A percentile compares a stretch with the other conserved stretches of the same genome.
phyloP scores from a whole-genome alignment of 1,140 invertebrate genomes.

The Caenorhabditis inopinata region DNA sequence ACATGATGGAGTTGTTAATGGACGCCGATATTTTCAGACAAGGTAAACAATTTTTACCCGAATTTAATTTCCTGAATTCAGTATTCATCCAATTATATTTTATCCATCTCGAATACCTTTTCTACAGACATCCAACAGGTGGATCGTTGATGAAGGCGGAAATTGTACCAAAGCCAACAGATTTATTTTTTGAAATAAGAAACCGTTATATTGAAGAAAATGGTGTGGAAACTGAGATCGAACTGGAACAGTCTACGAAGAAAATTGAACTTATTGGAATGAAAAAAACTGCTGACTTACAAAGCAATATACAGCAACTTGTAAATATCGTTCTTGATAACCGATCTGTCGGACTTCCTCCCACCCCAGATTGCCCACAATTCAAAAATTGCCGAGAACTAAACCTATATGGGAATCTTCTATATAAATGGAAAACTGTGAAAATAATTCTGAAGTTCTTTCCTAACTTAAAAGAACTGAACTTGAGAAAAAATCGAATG shows the following conservation, averaged over 20 bases:
- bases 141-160: slow-evolving; percentile 34
- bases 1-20: slow-evolving; percentile 45
- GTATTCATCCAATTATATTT: slow-evolving; percentile 1
- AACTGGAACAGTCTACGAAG: slow-evolving; percentile 13
- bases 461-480: slow-evolving; percentile 30
- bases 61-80: not conserved
- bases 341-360: slow-evolving; percentile 22
- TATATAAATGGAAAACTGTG: slow-evolving; percentile 42
- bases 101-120: too few species aligned
- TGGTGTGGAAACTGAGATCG: not conserved
- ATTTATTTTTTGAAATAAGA: slow-evolving; percentile 36
- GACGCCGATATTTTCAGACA: slow-evolving; percentile 38
- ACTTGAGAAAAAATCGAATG: slow-evolving; percentile 41
- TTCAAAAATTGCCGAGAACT: slow-evolving; percentile 42
- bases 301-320: slow-evolving; percentile 35
- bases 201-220: slow-evolving; percentile 20
- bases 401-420: slow-evolving; percentile 45
- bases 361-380: not conserved
- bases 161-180: slow-evolving; percentile 13
- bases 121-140: slow-evolving; percentile 39
- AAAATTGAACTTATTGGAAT: slow-evolving; percentile 41
- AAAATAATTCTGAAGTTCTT: slow-evolving; percentile 34
- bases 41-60: slow-evolving; percentile 18
- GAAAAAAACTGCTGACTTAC: not conserved
- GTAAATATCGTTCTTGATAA: slow-evolving; percentile 41